Evolutionary conservation across 2,113 vertebrate species (phyloP).

Genomic region (Scomber colias): DNA sequence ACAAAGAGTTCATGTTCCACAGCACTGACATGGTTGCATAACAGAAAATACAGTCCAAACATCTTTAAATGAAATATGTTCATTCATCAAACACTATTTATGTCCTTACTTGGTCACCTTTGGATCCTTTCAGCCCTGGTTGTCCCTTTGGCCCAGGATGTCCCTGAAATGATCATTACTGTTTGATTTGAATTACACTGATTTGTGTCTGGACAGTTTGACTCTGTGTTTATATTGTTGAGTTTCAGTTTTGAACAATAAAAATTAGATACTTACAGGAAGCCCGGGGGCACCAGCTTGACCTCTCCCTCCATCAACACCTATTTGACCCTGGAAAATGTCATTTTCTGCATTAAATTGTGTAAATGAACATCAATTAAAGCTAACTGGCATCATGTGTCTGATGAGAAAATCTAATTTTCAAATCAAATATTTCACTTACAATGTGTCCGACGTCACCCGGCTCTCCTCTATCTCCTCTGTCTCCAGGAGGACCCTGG

Average conservation of each 20-base stretch:
- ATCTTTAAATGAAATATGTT: background rate
- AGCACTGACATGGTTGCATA: constrained; percentile 4
- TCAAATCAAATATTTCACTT: constrained; percentile 74
- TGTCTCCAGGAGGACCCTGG: constrained; percentile 90
- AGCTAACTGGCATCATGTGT: background rate
- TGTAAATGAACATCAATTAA: background rate
- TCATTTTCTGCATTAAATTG: constrained; percentile 19
- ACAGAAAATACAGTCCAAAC: constrained; percentile 1
- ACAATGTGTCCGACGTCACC: constrained; percentile 93
- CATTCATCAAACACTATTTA: background rate
- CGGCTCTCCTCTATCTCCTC: constrained; percentile 91
- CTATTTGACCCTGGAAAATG: constrained; percentile 88
- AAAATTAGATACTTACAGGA: constrained; percentile 88
- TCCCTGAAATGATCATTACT: constrained; percentile 85
- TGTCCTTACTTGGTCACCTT: constrained; percentile 93
- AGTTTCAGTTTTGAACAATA: constrained; percentile 8
- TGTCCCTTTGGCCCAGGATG: constrained; percentile 90
- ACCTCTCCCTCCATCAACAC: constrained; percentile 91
- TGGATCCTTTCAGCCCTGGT: constrained; percentile 92
- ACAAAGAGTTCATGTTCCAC: constrained; percentile 45
- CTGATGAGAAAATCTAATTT: background rate
- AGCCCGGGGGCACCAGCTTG: constrained; percentile 90
- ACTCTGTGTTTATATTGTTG: background rate
- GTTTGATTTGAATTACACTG: constrained; percentile 21
- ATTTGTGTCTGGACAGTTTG: background rate